Evolutionary conservation across 2,797 vertebrate genomes (phyloP), one percentile per base, ranked within the genome.

Genomic region (Lacerta viridis): DNA sequence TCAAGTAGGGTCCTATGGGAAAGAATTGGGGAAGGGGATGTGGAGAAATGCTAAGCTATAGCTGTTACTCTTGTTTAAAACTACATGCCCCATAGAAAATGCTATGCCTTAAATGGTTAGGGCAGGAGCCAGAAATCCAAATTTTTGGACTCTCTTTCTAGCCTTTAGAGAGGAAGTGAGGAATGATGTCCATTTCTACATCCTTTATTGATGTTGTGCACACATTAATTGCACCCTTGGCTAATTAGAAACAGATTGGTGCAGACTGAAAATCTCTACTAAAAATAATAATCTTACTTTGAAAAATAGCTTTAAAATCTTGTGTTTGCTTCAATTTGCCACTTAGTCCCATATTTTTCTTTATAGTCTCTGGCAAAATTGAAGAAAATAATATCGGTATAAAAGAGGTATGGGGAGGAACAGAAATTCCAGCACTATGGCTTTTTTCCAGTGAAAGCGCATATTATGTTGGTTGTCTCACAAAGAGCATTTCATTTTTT

Each of bases 211-310:
- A 80, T 80, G 11, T 46, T 72, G 23, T 36, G 7, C 11, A 23
- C 61, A 85, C 50, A 29, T 2, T 23, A 25, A 64, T 55, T 82
- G n/a, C 23, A 9, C n/a, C 74, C 0, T 29, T 3, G 50, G n/a
- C 75, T 55, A 75, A 90, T 72, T n/a, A 41, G 25, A 87, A 87
- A 59, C 15, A 25, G n/a, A 36, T 59, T 79, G 1, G 17, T 74
- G 7, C 29, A 83, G n/a, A 27, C 69, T 61, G 23, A 83, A 86
- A 83, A 29, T 7, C 76, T 23, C 43, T 43, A 9, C 33, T 66
- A 10, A 27, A 33, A 79, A 55, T 33, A 61, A 27, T 41, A 33
- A 23, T 11, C 4, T 27, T 13, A 36, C 17, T 61, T 18, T 33
- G 33, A 33, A 33, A 81, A 36, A 59, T 20, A 8, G 2, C 55